phyloP scores from a whole-genome alignment of 1,140 invertebrate genomes.

The Drosophila bifasciata region DNA sequence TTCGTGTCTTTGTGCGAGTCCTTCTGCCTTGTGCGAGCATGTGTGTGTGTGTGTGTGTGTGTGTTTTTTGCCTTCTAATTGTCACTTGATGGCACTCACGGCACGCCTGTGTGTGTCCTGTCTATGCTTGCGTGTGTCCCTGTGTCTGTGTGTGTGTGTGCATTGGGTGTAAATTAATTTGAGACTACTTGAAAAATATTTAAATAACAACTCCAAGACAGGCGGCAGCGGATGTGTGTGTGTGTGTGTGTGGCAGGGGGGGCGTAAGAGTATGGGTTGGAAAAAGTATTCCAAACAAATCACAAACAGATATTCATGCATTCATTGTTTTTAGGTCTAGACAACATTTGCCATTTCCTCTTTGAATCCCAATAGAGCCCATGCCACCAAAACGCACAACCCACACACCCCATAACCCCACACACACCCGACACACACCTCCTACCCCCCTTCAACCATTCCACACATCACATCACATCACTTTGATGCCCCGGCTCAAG shows the following conservation, averaged over 20 bases:
- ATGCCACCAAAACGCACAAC: too few relatives aligned
- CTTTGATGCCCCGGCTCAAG: slow-evolving; percentile 2
- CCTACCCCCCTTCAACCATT: too few relatives aligned
- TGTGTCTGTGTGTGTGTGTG: slow-evolving; percentile 23
- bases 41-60: slow-evolving; percentile 10
- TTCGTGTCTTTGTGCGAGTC: not conserved
- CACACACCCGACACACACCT: not conserved
- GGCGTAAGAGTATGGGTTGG: not conserved
- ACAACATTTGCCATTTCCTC: slow-evolving; percentile 53
- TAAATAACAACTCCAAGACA: slow-evolving; percentile 48
- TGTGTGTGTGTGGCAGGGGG: slow-evolving; percentile 1
- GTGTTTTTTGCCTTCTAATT: slow-evolving; percentile 69
- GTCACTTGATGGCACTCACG: slow-evolving; percentile 57
- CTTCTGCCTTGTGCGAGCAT: not conserved
- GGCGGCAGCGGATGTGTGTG: slow-evolving; percentile 1
- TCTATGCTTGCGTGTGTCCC: slow-evolving; percentile 15
- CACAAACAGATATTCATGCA: slow-evolving; percentile 78
- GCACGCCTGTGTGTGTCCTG: slow-evolving; percentile 10
- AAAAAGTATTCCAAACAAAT: slow-evolving; percentile 80
- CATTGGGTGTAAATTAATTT: slow-evolving; percentile 77
- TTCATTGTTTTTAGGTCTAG: slow-evolving; percentile 80
- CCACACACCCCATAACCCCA: not conserved
- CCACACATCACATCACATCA: slow-evolving; percentile 2
- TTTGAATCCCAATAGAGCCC: slow-evolving; percentile 7
- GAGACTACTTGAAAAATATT: slow-evolving; percentile 70